Percentiles rank a stretch among this genome's conserved stretches.
phyloP scores from a whole-genome alignment of 2,113 vertebrate species.

The Macquaria australasica region DNA sequence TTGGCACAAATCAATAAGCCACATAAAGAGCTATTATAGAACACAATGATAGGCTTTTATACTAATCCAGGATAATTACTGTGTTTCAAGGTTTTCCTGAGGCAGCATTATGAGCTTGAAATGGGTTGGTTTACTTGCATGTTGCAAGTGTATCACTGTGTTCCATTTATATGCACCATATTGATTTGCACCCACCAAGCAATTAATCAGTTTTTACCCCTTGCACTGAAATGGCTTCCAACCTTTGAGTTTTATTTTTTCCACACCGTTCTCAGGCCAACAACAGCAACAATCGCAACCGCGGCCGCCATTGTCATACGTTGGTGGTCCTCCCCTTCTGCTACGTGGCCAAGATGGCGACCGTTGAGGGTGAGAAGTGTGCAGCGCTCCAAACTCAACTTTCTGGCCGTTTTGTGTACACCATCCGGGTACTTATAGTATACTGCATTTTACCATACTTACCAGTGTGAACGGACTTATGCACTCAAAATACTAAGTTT shows the following conservation, averaged over 20 bases:
- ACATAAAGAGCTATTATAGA: conserved; percentile 15
- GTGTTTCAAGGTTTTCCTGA: conserved; percentile 37
- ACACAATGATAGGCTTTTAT: conserved; percentile 19
- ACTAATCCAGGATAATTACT: conserved; percentile 49
- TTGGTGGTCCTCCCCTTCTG: no score
- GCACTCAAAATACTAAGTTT: no score
- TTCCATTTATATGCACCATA: conserved; percentile 22
- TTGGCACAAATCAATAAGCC: conserved; percentile 38
- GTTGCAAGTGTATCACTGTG: conserved; percentile 4
- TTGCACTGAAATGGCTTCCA: not conserved
- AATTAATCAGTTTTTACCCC: conserved; percentile 34
- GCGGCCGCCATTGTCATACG: no score
- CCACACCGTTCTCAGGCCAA: not conserved
- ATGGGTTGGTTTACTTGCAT: conserved; percentile 18
- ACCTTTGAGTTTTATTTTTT: conserved; percentile 33
- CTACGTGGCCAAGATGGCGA: no score
- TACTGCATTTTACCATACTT: no score
- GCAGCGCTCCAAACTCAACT: no score
- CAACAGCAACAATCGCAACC: no score
- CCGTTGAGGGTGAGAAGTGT: no score
- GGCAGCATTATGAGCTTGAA: conserved; percentile 29
- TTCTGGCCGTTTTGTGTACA: no score
- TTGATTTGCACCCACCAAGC: conserved; percentile 30
- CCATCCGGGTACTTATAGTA: no score
- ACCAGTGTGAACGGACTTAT: no score